A percentile compares a stretch with the other conserved stretches of the same genome.
These are phyloP conservation scores for Halocynthia aurantium DNA, from an alignment of 23 tunicate species.

Conservation along the genomic window DNA sequence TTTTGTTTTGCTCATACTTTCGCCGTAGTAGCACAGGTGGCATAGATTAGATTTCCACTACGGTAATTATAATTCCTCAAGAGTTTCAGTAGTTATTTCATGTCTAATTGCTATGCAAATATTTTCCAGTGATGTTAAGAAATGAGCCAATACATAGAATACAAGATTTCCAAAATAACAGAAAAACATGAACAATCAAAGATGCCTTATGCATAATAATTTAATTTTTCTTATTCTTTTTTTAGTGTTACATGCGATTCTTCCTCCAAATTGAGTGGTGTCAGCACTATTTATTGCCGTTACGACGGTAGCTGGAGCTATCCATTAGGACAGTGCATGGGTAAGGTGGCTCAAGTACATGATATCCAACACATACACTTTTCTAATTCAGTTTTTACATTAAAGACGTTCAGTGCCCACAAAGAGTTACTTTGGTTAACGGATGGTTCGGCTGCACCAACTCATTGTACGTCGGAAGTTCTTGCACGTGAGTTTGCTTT, in stretches of 20 bases:
- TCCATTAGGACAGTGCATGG: constrained; percentile 6
- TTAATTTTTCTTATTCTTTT: not conserved
- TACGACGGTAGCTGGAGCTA: constrained; percentile 19
- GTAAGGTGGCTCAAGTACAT: not conserved
- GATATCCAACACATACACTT: too few relatives aligned
- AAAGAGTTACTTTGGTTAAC: constrained; percentile 11
- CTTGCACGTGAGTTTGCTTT: constrained; percentile 25
- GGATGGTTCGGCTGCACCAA: constrained; percentile 36
- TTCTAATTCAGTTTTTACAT: not conserved
- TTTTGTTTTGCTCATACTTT: too few relatives aligned
- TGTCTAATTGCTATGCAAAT: too few relatives aligned
- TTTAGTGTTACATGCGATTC: constrained; percentile 13
- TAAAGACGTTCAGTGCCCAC: constrained; percentile 10
- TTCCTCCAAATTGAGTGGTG: not conserved
- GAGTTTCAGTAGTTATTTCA: too few relatives aligned
- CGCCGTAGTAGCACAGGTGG: too few relatives aligned
- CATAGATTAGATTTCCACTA: too few relatives aligned
- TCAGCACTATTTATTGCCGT: not conserved
- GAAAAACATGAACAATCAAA: not conserved
- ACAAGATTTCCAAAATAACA: not conserved
- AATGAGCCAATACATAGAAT: too few relatives aligned
- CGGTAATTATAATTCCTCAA: too few relatives aligned
- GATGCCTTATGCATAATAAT: not conserved
- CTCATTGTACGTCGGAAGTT: constrained; percentile 16
- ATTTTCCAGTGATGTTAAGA: too few relatives aligned